Conservation (phyloP, 2,113 vertebrate species). For the Lycaon pictus region DNA sequence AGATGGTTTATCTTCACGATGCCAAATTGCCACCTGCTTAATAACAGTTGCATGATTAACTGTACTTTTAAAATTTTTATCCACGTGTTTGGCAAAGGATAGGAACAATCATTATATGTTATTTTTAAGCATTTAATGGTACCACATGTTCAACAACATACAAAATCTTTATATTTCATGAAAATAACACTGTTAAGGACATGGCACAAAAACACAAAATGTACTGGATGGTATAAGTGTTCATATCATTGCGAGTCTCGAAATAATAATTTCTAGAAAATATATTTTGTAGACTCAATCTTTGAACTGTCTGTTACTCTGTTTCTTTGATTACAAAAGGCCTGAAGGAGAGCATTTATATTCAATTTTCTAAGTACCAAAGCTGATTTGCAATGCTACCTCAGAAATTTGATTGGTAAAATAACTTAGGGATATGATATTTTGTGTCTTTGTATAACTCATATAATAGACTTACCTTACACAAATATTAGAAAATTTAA, state of each 20-base stretch:
- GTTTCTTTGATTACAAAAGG: background rate
- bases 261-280: background rate
- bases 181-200: background rate
- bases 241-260: background rate
- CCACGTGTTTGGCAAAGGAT: background rate
- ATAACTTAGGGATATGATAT: background rate
- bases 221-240: background rate
- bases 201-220: background rate
- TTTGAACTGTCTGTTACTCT: background rate
- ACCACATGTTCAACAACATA: background rate
- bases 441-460: background rate
- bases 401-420: constrained; percentile 37
- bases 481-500: background rate
- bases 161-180: background rate
- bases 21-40: constrained; percentile 45
- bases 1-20: constrained; percentile 17
- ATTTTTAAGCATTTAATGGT: background rate
- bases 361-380: background rate
- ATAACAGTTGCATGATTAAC: background rate
- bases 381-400: background rate
- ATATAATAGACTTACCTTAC: background rate
- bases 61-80: background rate
- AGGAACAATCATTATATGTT: background rate
- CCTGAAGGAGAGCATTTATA: background rate
- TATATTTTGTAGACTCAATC: background rate